Conservation (phyloP, 2,113 vertebrate species). For the Myiopsitta monachus region DNA sequence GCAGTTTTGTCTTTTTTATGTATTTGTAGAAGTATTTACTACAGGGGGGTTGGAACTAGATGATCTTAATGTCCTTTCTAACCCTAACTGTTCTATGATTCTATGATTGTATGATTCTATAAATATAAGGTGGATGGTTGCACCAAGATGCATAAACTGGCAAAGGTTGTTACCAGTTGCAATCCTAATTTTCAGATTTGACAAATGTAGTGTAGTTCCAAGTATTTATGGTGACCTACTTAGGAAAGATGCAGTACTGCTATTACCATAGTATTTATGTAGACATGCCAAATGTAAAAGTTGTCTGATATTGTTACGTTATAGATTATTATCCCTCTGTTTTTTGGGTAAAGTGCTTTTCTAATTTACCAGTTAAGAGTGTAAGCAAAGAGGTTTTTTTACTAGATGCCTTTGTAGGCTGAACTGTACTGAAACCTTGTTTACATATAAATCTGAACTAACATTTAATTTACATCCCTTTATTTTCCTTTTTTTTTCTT, state of each 20-base stretch:
- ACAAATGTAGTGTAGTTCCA: background rate
- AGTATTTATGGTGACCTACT: background rate
- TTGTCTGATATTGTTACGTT: background rate
- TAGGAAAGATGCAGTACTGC: background rate
- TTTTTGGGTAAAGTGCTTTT: background rate
- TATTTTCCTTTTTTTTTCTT: background rate
- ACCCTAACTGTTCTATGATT: too few relatives aligned
- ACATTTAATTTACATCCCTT: background rate
- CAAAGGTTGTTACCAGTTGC: background rate
- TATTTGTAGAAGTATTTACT: background rate
- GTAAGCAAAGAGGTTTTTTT: background rate
- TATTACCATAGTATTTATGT: background rate
- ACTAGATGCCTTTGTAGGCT: background rate
- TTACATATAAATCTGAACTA: background rate
- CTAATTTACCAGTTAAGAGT: background rate
- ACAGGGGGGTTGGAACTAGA: too few relatives aligned
- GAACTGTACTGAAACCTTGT: background rate
- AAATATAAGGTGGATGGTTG: background rate
- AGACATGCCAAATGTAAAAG: background rate
- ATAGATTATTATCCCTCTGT: background rate
- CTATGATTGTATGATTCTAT: too few relatives aligned
- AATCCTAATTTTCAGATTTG: background rate
- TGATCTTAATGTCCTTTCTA: too few relatives aligned
- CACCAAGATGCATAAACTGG: background rate
- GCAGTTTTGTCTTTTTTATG: background rate